Base-by-base conservation (phyloP, 2,888 invertebrate species). In the Pedicia rivosa region DNA sequence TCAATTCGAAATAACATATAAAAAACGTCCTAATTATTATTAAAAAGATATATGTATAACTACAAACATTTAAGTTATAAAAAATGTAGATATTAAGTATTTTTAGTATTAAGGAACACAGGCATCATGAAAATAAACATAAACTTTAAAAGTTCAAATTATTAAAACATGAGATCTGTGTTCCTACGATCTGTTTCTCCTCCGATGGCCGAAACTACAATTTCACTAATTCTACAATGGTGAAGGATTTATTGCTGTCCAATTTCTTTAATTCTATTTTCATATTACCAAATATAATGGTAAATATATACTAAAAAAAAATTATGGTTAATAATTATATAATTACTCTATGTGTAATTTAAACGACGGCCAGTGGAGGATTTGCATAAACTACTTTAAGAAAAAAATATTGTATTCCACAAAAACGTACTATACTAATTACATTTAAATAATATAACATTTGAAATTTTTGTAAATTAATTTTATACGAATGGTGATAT, bases 281-380 rank as follows among this genome's bases (percentile, higher is more conserved):
- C 46, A 47, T 47, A 47, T 42, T 41, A 25, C 26, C 26, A 7
- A 15, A 4, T 10, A 25, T 34, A 31, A 39, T 37, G 13, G 47
- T 47, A 47, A 44, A 44, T 44, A 37, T 36, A 32, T 36, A n/a
- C 24, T 26, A 17, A 27, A 13, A 33, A 19, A 19, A 32, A 22
- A 25, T 27, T 32, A 15, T 27, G 16, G 14, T 32, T 25, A 36
- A 12, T 36, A 12, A 13, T 20, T 33, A 28, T 35, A 8, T 35
- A 31, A 35, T 38, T 35, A 26, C 24, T 31, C 29, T 37, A 37
- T 13, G 15, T 19, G 34, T 30, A 25, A 17, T 25, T 40, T 31
- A 25, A 16, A 35, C 49, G 48, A 50, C 58, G 59, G 56, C 57
- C 59, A 59, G 53, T 55, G 59, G 60, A 59, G 59, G 56, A 59